Evolutionary conservation across 2,888 invertebrate species (phyloP).

Genomic region (Lasioglossum morio): DNA sequence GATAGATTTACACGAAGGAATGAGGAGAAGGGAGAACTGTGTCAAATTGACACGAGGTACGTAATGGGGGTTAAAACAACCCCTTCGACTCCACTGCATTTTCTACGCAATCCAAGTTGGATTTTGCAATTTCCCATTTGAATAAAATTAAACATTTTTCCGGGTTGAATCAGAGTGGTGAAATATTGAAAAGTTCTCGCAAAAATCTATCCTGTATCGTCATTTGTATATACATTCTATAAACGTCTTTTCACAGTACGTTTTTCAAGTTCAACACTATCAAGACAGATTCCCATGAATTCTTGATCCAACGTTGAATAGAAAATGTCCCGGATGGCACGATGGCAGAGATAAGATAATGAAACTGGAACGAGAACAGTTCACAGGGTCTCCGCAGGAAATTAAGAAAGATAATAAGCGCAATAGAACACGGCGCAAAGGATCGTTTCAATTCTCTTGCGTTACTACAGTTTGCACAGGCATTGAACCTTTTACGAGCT

Average conservation of each 20-base stretch:
- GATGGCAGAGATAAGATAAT: neutral
- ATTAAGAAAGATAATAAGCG: slow-evolving; percentile 11
- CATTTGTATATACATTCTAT: neutral
- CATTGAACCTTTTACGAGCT: neutral
- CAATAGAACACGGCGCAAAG: neutral
- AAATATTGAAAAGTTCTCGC: neutral
- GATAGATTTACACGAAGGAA: too few relatives aligned
- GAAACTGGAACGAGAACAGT: neutral
- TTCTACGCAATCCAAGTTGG: too few relatives aligned
- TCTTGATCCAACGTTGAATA: neutral
- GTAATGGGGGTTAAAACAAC: too few relatives aligned
- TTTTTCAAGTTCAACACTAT: neutral
- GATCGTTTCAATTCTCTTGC: neutral
- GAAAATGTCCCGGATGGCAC: neutral
- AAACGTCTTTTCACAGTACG: neutral
- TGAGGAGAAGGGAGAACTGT: too few relatives aligned
- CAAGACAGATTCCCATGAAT: neutral
- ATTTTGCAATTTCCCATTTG: too few relatives aligned
- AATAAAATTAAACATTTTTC: too few relatives aligned
- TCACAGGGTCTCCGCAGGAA: slow-evolving; percentile 3
- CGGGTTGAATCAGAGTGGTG: neutral
- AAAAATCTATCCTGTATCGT: neutral
- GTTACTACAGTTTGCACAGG: slow-evolving; percentile 5
- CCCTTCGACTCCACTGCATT: too few relatives aligned
- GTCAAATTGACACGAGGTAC: too few relatives aligned